Evolutionary conservation across 2,888 invertebrate species (phyloP).

Genomic region (Diarsia brunnea): DNA sequence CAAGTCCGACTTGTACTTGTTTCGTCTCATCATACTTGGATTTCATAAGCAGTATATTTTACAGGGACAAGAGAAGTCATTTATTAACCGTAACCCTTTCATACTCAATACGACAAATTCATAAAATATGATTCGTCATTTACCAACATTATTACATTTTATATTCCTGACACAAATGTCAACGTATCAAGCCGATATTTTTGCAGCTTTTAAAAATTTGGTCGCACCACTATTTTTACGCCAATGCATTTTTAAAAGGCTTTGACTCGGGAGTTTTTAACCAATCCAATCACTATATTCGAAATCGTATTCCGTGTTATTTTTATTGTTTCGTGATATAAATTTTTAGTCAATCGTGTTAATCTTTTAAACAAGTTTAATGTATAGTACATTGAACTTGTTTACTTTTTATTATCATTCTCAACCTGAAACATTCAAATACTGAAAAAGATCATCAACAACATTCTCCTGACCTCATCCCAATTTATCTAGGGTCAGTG

Average conservation of each 20-base stretch:
- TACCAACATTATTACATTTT: conserved; percentile 31
- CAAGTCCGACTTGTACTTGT: too few relatives aligned
- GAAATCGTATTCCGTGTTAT: conserved; percentile 46
- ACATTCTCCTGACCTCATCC: too few relatives aligned
- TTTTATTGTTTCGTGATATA: conserved; percentile 37
- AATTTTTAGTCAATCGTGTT: background rate
- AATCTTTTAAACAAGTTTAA: background rate
- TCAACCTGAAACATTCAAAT: background rate
- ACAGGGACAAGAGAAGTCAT: background rate
- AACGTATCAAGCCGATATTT: conserved; percentile 45
- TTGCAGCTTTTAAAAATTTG: conserved; percentile 54
- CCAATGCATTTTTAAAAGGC: conserved; percentile 61
- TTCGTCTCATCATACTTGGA: too few relatives aligned
- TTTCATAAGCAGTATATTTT: background rate
- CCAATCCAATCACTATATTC: conserved; percentile 55
- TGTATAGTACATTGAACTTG: background rate
- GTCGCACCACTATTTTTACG: conserved; percentile 40
- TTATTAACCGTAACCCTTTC: background rate
- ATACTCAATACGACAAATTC: conserved; percentile 4
- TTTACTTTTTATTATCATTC: background rate
- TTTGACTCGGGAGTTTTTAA: conserved; percentile 59
- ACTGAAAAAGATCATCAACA: too few relatives aligned
- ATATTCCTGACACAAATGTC: conserved; percentile 39
- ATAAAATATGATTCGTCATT: conserved; percentile 54
- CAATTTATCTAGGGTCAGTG: too few relatives aligned